Conservation (phyloP, 2,797 vertebrate species). For the Enteromius radiatus region DNA sequence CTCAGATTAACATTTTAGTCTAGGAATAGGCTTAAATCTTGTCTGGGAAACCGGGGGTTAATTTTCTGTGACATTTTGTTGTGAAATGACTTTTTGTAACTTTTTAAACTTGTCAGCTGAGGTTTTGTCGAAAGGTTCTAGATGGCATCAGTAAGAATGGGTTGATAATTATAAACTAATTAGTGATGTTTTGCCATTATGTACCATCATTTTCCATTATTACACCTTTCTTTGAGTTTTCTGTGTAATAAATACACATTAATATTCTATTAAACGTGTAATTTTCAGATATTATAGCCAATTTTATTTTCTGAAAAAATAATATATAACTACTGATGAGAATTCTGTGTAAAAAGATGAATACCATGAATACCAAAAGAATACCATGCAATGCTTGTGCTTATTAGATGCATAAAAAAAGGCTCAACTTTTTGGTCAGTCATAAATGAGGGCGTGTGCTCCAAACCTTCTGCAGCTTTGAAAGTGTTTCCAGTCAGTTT, state of each 20-base stretch:
- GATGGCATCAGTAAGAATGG: neutral
- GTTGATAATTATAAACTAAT: neutral
- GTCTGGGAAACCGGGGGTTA: neutral
- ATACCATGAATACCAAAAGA: too few species aligned
- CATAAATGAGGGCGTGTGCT: constrained; percentile 42
- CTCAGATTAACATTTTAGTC: too few species aligned
- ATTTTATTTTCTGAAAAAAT: neutral
- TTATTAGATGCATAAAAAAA: constrained; percentile 45
- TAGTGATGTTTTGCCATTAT: neutral
- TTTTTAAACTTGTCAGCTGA: neutral
- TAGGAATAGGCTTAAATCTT: too few species aligned
- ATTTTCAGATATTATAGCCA: neutral
- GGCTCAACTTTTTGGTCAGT: constrained; percentile 43
- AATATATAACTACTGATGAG: neutral
- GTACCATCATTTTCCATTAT: neutral
- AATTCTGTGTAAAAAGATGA: neutral
- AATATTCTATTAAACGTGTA: neutral
- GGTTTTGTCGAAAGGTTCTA: neutral
- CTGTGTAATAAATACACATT: too few species aligned
- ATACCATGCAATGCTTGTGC: neutral
- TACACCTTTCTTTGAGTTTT: neutral
- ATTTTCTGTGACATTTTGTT: neutral
- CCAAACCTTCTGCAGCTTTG: constrained; percentile 50
- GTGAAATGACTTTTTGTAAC: neutral
- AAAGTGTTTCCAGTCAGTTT: constrained; percentile 50